Evolutionary conservation across 1,140 invertebrate species (phyloP).

Genomic region (Bombus soroeensis): DNA sequence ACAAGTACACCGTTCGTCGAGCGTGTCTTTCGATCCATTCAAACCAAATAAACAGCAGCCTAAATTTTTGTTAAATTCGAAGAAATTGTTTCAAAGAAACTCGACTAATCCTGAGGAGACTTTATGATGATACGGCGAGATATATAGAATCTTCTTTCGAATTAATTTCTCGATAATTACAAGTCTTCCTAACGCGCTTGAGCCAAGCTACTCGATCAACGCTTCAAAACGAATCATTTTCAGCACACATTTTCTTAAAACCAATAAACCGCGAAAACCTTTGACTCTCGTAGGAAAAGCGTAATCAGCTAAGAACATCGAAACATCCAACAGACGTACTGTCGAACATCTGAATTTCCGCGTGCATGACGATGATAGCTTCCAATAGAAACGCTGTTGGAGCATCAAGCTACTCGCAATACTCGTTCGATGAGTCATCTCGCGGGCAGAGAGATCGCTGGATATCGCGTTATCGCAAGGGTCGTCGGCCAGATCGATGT

Average conservation of each 20-base stretch:
- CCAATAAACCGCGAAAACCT: neutral
- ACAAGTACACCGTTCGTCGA: no score
- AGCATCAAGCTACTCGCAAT: conserved; percentile 43
- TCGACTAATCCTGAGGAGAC: no score
- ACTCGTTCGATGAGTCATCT: conserved; percentile 64
- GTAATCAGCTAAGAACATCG: neutral
- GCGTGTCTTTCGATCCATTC: no score
- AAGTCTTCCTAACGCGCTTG: neutral
- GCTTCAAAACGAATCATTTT: no score
- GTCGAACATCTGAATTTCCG: conserved; percentile 16
- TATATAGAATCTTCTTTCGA: no score
- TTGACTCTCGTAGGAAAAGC: neutral
- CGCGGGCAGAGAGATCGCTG: conserved; percentile 54
- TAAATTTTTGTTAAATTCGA: no score
- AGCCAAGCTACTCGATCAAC: no score
- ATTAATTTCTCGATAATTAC: neutral
- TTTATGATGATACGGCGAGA: no score
- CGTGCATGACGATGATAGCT: conserved; percentile 8
- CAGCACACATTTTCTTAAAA: neutral
- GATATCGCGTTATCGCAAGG: conserved; percentile 71
- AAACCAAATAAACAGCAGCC: no score
- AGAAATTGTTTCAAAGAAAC: no score
- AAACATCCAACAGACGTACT: neutral
- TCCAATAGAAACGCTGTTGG: conserved; percentile 27
- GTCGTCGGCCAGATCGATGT: conserved; percentile 70